Conservation (phyloP, 2,113 vertebrate genomes). For the Myanophis thanlyinensis region DNA sequence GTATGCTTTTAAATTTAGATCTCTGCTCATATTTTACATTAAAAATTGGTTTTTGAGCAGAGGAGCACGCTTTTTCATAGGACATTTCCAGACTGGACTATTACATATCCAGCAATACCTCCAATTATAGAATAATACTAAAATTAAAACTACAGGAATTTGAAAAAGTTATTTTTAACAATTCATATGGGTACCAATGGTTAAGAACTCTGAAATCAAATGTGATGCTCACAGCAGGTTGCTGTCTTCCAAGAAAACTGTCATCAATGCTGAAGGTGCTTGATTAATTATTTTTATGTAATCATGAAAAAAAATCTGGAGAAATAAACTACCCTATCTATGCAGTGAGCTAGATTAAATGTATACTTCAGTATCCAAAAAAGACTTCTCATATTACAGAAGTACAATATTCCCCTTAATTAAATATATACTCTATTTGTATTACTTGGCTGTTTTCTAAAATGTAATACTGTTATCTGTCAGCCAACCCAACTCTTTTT, state of each 20-base stretch:
- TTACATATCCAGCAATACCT: neutral
- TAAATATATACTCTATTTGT: neutral
- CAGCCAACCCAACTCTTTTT: slow-evolving; percentile 2
- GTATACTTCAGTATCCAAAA: slow-evolving; percentile 47
- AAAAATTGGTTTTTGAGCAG: neutral
- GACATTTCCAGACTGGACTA: neutral
- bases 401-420: neutral
- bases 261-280: neutral
- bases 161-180: neutral
- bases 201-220: neutral
- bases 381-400: slow-evolving; percentile 27
- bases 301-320: slow-evolving; percentile 23
- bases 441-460: slow-evolving; percentile 22
- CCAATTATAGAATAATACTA: neutral
- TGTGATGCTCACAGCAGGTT: neutral
- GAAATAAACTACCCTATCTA: slow-evolving; percentile 20
- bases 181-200: neutral
- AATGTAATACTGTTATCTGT: slow-evolving; percentile 36
- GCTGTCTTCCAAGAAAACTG: slow-evolving; percentile 28
- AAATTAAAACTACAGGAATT: neutral
- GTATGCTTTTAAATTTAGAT: neutral
- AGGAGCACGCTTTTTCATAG: neutral
- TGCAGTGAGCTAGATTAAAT: slow-evolving; percentile 45
- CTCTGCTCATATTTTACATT: neutral
- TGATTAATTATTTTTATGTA: neutral